Evolutionary conservation across 2,888 invertebrate species (phyloP).

Genomic region (Chymomyza procnemis): DNA sequence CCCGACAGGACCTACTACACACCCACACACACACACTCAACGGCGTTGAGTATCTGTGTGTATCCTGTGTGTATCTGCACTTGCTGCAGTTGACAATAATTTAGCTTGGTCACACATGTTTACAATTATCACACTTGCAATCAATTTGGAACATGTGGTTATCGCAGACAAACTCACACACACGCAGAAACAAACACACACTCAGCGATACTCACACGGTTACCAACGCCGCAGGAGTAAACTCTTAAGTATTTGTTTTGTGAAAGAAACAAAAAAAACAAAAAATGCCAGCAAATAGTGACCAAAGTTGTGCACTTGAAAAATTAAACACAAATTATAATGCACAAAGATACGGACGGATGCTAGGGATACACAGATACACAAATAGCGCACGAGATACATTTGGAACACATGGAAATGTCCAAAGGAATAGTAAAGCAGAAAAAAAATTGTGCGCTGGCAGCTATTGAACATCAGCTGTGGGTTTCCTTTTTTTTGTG

Average conservation of each 20-base stretch:
- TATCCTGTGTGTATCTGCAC: background rate
- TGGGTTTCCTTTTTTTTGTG: background rate
- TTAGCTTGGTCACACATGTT: background rate
- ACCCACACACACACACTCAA: too few relatives aligned
- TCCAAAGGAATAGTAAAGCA: background rate
- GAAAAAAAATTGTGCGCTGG: slow-evolving; percentile 24
- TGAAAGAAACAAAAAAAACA: slow-evolving; percentile 4
- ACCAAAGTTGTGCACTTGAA: slow-evolving; percentile 38
- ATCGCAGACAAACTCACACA: slow-evolving; percentile 37
- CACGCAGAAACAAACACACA: too few relatives aligned
- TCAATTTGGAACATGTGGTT: slow-evolving; percentile 47
- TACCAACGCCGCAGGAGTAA: background rate
- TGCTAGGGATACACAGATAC: background rate
- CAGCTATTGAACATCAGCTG: slow-evolving; percentile 43
- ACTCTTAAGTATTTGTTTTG: background rate
- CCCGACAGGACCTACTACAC: too few relatives aligned
- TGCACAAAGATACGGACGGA: slow-evolving; percentile 8
- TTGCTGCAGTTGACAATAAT: background rate
- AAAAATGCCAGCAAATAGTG: slow-evolving; percentile 10
- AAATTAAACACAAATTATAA: slow-evolving; percentile 24
- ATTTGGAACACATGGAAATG: background rate
- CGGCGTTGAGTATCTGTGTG: background rate
- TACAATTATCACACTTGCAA: slow-evolving; percentile 47
- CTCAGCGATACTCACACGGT: background rate
- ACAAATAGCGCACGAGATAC: background rate